phyloP scores from a whole-genome alignment of 2,113 vertebrate species.

The Trichechus manatus region DNA sequence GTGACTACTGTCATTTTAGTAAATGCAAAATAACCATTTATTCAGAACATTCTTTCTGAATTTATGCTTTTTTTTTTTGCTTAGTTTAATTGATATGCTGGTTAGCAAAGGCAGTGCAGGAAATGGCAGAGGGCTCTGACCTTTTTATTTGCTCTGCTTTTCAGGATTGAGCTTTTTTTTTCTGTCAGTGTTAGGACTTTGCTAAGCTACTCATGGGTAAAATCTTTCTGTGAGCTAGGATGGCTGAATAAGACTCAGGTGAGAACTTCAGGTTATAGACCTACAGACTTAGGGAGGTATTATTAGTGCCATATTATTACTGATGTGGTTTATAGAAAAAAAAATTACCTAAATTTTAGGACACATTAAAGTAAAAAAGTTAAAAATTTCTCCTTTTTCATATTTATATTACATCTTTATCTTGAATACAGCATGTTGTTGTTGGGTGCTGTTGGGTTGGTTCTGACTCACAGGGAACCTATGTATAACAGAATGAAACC shows the following conservation, averaged over 20 bases:
- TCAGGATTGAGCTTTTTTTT: too few relatives aligned
- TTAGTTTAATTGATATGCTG: not conserved
- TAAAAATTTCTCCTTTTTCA: not conserved
- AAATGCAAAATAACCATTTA: not conserved
- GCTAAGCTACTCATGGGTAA: not conserved
- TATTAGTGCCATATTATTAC: not conserved
- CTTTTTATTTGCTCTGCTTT: not conserved
- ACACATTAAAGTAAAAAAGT: not conserved
- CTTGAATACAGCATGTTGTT: not conserved
- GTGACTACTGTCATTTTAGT: not conserved
- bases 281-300: not conserved
- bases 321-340: not conserved
- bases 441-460: too few relatives aligned
- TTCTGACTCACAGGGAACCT: too few relatives aligned
- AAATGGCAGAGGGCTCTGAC: not conserved
- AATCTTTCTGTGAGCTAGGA: not conserved
- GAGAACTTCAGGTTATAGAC: not conserved
- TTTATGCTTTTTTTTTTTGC: not conserved
- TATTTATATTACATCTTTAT: not conserved
- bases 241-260: not conserved
- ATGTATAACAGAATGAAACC: too few relatives aligned
- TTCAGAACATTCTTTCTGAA: not conserved
- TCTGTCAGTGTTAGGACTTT: not conserved
- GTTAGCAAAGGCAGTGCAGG: not conserved
- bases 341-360: not conserved